Percentiles rank a stretch among this genome's conserved stretches.
Evolutionary conservation across 1,140 invertebrate species (phyloP).

Genomic region (Pogonomyrmex californicus): DNA sequence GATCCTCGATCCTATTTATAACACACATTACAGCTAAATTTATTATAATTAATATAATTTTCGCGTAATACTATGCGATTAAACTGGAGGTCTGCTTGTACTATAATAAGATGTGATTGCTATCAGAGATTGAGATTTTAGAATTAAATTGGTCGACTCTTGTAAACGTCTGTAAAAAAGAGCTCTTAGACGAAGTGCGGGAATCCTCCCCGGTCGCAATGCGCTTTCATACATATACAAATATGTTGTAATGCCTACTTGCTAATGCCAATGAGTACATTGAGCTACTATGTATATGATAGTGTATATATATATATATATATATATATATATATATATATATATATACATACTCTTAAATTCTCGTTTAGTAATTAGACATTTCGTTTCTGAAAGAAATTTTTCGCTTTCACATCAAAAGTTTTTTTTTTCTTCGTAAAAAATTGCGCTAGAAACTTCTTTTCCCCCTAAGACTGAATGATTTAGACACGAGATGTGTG

Average conservation of each 20-base stretch:
- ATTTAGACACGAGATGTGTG: conserved; percentile 67
- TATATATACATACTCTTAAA: conserved; percentile 69
- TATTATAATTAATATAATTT: conserved; percentile 39
- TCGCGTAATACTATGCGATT: not conserved
- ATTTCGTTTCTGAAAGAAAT: conserved; percentile 69
- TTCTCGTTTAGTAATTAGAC: conserved; percentile 72
- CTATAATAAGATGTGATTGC: conserved; percentile 28
- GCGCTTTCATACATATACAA: conserved; percentile 63
- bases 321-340: conserved; percentile 67
- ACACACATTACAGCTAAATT: conserved; percentile 35
- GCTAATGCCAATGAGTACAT: conserved; percentile 72
- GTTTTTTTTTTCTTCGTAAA: conserved; percentile 64
- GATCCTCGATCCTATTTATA: conserved; percentile 8
- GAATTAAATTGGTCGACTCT: conserved; percentile 40
- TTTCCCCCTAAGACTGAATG: not conserved
- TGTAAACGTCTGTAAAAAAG: conserved; percentile 43
- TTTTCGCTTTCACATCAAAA: conserved; percentile 58
- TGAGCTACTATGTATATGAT: conserved; percentile 77
- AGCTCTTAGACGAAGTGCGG: not conserved
- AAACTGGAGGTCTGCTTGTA: not conserved
- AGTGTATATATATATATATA: conserved; percentile 66
- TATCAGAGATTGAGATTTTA: conserved; percentile 42
- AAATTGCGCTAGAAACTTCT: conserved; percentile 46
- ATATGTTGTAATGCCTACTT: conserved; percentile 73
- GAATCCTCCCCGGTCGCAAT: conserved; percentile 69